A percentile compares a stretch with the other conserved stretches of the same genome.
Conservation (phyloP, 2,888 invertebrate species). For the Therioaphis trifolii region DNA sequence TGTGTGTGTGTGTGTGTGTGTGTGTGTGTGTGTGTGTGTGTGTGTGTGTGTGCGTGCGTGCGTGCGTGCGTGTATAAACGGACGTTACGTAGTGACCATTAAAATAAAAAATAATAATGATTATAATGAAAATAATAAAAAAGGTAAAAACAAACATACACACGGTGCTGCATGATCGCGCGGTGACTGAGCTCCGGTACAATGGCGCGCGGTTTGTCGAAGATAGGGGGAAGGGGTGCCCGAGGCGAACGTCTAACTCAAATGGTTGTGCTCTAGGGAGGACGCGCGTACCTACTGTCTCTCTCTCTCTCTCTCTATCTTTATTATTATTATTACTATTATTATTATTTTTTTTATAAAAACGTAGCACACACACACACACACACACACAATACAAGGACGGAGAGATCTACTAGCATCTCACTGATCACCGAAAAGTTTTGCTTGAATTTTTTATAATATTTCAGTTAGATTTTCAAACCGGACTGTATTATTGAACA, state of each 20-base stretch:
- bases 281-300: background rate
- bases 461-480: too few species aligned
- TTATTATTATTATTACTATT: too few species aligned
- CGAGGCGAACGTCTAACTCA: background rate
- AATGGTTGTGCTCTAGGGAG: background rate
- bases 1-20: background rate
- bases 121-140: slow-evolving; percentile 30
- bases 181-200: background rate
- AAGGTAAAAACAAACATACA: slow-evolving; percentile 35
- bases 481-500: too few species aligned
- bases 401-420: too few species aligned
- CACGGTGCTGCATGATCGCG: background rate
- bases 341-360: too few species aligned
- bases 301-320: background rate
- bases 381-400: background rate
- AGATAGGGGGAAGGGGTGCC: background rate
- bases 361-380: background rate
- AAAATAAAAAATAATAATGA: slow-evolving; percentile 20
- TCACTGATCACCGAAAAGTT: too few species aligned
- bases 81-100: background rate
- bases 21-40: background rate
- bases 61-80: background rate
- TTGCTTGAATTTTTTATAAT: too few species aligned
- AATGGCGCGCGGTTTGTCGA: background rate
- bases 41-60: background rate